Base-by-base conservation (phyloP, 2,797 vertebrate species). In the Falco rusticolus region DNA sequence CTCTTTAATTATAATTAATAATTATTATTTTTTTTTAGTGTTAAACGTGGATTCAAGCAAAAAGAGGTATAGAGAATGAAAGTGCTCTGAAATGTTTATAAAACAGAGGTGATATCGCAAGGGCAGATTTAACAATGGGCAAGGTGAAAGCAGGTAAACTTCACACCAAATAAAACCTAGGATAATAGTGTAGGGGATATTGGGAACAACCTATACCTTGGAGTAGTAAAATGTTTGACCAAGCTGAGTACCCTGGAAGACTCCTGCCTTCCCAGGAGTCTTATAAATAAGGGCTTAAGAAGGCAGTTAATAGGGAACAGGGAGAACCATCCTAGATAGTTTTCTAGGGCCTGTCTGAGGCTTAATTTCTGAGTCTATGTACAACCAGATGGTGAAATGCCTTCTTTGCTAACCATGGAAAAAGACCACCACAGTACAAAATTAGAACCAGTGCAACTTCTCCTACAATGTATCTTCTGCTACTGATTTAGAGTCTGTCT, bases 391-490 rank as follows among this genome's bases (percentile, higher is more conserved):
- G 93, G n/a, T 82, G 51, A 76, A 93, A 93, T 84, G 63, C 45
- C 37, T 91, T 56, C 72, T 96, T 34, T 64, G 54, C 48, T 93
- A 90, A 87, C 63, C 51, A 79, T 84, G 77, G 93, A 91, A 93
- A 94, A 95, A 94, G 93, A 94, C 91, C 85, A 95, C 89, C 91
- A 76, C 0, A 1, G 39, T 25, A 69, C 60, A 78, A 91, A 93
- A 96, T 94, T 94, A 94, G 66, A 96, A 93, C 79, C 89, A 96
- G 83, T 33, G 64, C 51, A 50, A 66, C 22, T 86, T 69, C 71
- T 93, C 34, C 57, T 43, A 16, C 12, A 84, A 9, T 6, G 3
- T 76, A 33, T 94, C 66, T 86, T 78, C 83, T 94, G 85, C 63
- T 94, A 31, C 79, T 93, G 87, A 75, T 96, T 94, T 93, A 39